These are phyloP conservation scores for Caenorhabditis panamensis DNA, from an alignment of 2,888 invertebrate species.

Conservation along the genomic window DNA sequence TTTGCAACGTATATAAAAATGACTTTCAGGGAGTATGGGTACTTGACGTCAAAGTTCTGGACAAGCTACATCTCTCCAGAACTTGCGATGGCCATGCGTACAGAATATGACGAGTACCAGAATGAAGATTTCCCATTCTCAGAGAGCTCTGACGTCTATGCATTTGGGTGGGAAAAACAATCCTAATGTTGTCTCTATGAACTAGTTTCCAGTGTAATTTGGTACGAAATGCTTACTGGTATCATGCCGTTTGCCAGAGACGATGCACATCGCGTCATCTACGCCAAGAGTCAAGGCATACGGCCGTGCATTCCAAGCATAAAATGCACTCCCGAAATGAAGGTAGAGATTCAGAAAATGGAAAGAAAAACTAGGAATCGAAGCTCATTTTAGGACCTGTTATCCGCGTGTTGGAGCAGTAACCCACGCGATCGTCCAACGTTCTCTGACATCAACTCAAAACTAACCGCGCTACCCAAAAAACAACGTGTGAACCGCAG, in stretches of 20 bases:
- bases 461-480: conserved; percentile 93
- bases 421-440: conserved; percentile 91
- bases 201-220: conserved; percentile 46
- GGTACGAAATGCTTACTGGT: conserved; percentile 63
- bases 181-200: background rate
- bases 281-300: conserved; percentile 97
- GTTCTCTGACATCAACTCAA: conserved; percentile 89
- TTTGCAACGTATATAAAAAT: too few relatives aligned
- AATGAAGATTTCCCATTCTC: conserved; percentile 91
- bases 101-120: conserved; percentile 51
- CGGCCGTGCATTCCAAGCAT: conserved; percentile 95
- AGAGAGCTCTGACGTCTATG: conserved; percentile 94
- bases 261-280: conserved; percentile 95
- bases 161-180: conserved; percentile 89
- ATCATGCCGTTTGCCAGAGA: conserved; percentile 83
- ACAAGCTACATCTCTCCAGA: conserved; percentile 98
- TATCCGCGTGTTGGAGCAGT: conserved; percentile 96
- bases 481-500: conserved; percentile 92
- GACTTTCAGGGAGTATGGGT: conserved; percentile 76
- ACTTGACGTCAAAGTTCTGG: conserved; percentile 97
- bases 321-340: conserved; percentile 95
- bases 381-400: conserved; percentile 87
- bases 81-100: conserved; percentile 84
- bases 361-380: background rate
- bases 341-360: conserved; percentile 85